Conservation (phyloP, 2,113 vertebrate genomes). For the Pithys albifrons region DNA sequence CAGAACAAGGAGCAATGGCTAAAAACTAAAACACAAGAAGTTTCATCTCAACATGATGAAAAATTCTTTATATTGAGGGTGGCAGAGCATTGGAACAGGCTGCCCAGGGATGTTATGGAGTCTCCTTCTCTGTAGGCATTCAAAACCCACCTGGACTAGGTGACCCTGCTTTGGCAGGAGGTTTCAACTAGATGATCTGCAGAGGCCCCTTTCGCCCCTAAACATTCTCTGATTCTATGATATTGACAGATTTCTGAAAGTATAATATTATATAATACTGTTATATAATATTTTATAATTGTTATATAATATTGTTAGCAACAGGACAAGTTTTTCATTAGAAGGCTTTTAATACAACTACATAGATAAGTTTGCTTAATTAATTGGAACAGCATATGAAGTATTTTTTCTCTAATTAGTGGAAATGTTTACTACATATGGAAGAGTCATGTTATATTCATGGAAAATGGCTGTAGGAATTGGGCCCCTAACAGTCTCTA, state of each 20-base stretch:
- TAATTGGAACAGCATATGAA: not conserved
- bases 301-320: not conserved
- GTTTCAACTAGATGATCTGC: not conserved
- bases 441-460: not conserved
- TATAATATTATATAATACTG: not conserved
- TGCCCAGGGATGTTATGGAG: not conserved
- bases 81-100: not conserved
- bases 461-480: not conserved
- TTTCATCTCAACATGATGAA: not conserved
- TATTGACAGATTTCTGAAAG: not conserved
- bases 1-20: not conserved
- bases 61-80: not conserved
- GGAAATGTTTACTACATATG: not conserved
- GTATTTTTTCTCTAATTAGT: not conserved
- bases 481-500: not conserved
- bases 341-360: not conserved
- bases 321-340: not conserved
- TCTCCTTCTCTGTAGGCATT: not conserved
- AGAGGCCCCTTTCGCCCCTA: not conserved
- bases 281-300: no score
- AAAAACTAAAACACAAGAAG: not conserved
- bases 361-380: not conserved
- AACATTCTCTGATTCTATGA: rapidly evolving
- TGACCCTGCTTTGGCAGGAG: not conserved
- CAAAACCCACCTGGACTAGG: no score